Evolutionary conservation across 2,113 vertebrate genomes (phyloP).

Genomic region (Phylloscopus trochiloides): DNA sequence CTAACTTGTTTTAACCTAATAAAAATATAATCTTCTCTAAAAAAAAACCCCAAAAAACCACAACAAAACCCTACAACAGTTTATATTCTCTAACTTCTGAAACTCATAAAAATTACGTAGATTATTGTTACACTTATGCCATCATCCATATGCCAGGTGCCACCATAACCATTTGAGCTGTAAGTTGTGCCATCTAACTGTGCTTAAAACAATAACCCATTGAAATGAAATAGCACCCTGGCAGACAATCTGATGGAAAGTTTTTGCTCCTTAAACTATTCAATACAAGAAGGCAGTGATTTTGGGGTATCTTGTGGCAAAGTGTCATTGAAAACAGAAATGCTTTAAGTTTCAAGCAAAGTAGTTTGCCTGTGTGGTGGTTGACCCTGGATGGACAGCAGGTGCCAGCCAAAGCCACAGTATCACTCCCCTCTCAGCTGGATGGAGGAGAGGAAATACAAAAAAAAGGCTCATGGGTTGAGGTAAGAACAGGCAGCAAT

Average conservation of each 20-base stretch:
- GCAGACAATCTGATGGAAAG: not conserved
- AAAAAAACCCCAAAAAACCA: not conserved
- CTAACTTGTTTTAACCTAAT: not conserved
- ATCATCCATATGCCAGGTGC: not conserved
- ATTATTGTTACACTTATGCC: not conserved
- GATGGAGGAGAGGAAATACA: not conserved
- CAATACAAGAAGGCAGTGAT: not conserved
- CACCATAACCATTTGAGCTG: not conserved
- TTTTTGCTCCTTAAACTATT: not conserved
- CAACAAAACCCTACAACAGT: not conserved
- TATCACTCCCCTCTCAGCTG: not conserved
- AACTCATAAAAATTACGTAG: not conserved
- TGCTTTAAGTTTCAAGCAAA: not conserved
- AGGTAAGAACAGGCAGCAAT: not conserved
- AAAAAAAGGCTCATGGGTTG: not conserved
- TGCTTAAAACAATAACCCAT: not conserved
- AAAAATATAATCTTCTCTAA: not conserved
- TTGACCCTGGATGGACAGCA: not conserved
- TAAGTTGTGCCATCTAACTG: not conserved
- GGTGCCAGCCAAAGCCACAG: not conserved
- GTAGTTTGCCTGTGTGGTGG: not conserved
- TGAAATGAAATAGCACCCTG: not conserved
- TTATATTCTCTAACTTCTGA: not conserved
- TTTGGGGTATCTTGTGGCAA: not conserved
- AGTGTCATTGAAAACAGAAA: not conserved